Conservation (phyloP, 2,113 vertebrate genomes). For the Terrapene triunguis region DNA sequence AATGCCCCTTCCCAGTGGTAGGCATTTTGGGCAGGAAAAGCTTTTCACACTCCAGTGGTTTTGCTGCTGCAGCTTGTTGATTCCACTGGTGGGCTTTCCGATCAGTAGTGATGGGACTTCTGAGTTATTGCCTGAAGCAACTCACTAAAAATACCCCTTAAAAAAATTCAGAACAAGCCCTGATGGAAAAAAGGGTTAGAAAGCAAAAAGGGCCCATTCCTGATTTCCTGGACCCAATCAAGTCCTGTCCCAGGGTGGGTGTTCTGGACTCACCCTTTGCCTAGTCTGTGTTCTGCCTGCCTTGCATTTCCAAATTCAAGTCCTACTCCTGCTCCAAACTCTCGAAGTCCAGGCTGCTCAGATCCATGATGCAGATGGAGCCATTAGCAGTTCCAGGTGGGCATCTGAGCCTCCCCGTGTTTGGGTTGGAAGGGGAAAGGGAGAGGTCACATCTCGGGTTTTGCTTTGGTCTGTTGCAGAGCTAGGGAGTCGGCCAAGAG, state of each 20-base stretch:
- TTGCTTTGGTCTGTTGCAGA: not conserved
- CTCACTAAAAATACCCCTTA: not conserved
- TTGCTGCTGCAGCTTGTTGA: not conserved
- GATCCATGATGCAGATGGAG: not conserved
- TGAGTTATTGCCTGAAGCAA: not conserved
- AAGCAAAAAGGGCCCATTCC: not conserved
- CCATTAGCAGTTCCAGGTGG: not conserved
- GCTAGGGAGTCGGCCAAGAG: not conserved
- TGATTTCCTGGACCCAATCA: not conserved
- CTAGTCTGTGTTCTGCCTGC: not conserved
- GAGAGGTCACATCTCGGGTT: not conserved
- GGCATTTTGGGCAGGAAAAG: not conserved
- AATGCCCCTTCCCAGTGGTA: too few relatives aligned
- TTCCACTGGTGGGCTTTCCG: not conserved
- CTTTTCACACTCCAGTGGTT: not conserved
- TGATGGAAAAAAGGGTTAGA: not conserved
- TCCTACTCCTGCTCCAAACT: not conserved
- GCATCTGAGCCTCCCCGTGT: not conserved
- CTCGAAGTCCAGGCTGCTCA: not conserved
- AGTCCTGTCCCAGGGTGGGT: not conserved
- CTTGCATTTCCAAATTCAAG: not conserved
- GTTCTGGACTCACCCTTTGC: not conserved
- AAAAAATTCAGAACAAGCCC: not conserved
- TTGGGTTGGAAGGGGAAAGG: not conserved
- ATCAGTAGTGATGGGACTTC: not conserved